These are phyloP conservation scores for Phrynosoma platyrhinos DNA, from an alignment of 2,113 vertebrate species.

Conservation along the genomic window DNA sequence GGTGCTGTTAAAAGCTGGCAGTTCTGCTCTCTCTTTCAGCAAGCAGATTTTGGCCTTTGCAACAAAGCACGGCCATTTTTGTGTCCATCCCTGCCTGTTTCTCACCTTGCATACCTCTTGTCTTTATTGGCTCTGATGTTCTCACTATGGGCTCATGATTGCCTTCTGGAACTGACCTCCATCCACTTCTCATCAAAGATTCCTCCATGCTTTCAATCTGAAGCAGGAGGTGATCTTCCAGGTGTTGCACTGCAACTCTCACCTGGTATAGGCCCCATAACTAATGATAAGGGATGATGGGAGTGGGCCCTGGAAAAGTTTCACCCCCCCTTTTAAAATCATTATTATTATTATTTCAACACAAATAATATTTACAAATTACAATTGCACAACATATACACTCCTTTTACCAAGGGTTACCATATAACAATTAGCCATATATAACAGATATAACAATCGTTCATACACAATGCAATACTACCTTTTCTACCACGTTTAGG, in stretches of 20 bases:
- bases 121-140: background rate
- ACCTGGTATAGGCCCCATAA: background rate
- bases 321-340: too few relatives aligned
- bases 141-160: background rate
- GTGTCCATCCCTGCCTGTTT: background rate
- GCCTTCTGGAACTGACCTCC: background rate
- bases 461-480: too few relatives aligned
- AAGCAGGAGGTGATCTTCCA: background rate
- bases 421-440: too few relatives aligned
- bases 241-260: background rate
- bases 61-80: background rate
- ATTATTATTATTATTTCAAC: too few relatives aligned
- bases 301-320: too few relatives aligned
- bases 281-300: background rate
- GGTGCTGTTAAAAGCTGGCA: background rate
- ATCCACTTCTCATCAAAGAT: background rate
- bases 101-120: background rate
- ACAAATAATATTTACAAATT: too few relatives aligned
- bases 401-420: too few relatives aligned
- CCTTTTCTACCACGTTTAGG: too few relatives aligned
- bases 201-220: too few relatives aligned
- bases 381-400: too few relatives aligned
- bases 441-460: too few relatives aligned
- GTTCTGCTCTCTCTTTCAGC: background rate
- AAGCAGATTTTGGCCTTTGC: background rate